Conservation (phyloP, 2,888 invertebrate species). For the Germaria angustata region DNA sequence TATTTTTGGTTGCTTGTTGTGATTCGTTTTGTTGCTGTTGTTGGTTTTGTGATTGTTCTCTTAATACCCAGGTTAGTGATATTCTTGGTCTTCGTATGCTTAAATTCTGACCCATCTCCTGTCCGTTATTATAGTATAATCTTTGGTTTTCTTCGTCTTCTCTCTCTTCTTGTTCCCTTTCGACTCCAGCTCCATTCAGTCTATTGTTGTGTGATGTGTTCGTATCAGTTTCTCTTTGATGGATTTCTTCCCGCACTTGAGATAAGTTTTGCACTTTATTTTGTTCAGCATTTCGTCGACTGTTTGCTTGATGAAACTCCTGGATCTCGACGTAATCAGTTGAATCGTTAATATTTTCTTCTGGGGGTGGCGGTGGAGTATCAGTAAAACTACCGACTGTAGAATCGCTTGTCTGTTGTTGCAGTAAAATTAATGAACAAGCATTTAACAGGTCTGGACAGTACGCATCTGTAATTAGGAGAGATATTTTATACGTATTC, state of each 20-base stretch:
- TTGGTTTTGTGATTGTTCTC: slow-evolving; percentile 82
- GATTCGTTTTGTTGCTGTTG: slow-evolving; percentile 65
- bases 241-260: slow-evolving; percentile 52
- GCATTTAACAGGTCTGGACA: slow-evolving; percentile 78
- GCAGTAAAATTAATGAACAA: slow-evolving; percentile 77
- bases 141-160: slow-evolving; percentile 70
- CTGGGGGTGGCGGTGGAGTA: slow-evolving; percentile 70
- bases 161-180: slow-evolving; percentile 1
- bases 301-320: slow-evolving; percentile 67
- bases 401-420: slow-evolving; percentile 74
- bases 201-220: slow-evolving; percentile 26
- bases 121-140: slow-evolving; percentile 65
- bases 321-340: slow-evolving; percentile 78
- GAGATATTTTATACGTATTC: neutral
- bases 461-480: slow-evolving; percentile 74
- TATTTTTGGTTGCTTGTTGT: slow-evolving; percentile 63
- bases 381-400: slow-evolving; percentile 76
- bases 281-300: slow-evolving; percentile 14
- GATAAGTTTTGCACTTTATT: slow-evolving; percentile 56
- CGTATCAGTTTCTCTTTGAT: slow-evolving; percentile 6
- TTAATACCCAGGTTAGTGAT: slow-evolving; percentile 88
- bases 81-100: slow-evolving; percentile 84
- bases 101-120: slow-evolving; percentile 82
- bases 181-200: slow-evolving; percentile 54
- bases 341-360: slow-evolving; percentile 60